Conservation (phyloP, 2,113 vertebrate species). For the Lontra canadensis region DNA sequence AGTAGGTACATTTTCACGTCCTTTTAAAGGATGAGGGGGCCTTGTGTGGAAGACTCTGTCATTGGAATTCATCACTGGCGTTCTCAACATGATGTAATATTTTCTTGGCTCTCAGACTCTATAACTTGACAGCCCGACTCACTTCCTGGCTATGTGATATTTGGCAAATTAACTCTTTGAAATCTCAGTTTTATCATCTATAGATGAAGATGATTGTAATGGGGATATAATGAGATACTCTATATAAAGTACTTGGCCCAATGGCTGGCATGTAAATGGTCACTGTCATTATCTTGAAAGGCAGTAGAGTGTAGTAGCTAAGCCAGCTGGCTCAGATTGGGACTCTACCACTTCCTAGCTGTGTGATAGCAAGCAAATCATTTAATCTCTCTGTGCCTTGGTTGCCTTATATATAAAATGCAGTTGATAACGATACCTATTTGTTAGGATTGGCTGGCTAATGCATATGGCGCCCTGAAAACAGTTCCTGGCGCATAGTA, state of each 20-base stretch:
- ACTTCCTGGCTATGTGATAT: not conserved
- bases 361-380: not conserved
- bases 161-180: not conserved
- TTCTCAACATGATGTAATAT: not conserved
- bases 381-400: not conserved
- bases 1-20: not conserved
- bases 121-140: not conserved
- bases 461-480: too few species aligned
- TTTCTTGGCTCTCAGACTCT: not conserved
- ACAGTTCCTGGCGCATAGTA: not conserved
- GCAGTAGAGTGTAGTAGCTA: not conserved
- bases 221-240: not conserved
- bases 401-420: not conserved
- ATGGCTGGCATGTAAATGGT: not conserved
- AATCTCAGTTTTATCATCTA: constrained; percentile 7
- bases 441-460: not conserved
- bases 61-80: not conserved
- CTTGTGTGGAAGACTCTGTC: not conserved
- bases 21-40: not conserved
- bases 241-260: not conserved
- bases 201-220: not conserved
- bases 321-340: not conserved
- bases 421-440: not conserved
- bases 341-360: not conserved
- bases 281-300: not conserved